Evolutionary conservation across 2,113 vertebrate species (phyloP).

Genomic region (Abramis brama): DNA sequence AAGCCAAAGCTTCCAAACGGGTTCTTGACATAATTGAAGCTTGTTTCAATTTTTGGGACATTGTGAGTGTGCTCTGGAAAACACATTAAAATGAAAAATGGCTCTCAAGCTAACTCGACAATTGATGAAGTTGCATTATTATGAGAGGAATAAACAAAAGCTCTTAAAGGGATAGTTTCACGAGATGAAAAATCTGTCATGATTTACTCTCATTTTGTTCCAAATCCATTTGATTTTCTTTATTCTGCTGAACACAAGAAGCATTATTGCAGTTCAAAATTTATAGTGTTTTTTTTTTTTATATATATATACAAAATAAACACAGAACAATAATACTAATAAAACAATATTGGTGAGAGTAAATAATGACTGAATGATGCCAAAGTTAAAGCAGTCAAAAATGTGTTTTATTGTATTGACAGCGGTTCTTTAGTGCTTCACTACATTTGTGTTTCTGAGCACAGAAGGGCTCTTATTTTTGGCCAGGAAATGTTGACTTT

Average conservation of each 20-base stretch:
- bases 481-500: too few relatives aligned
- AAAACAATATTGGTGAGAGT: too few relatives aligned
- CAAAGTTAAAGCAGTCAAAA: too few relatives aligned
- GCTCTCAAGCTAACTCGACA: not conserved
- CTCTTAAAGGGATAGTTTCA: not conserved
- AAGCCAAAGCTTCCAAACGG: constrained; percentile 14
- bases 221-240: not conserved
- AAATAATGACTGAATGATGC: too few relatives aligned
- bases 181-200: constrained; percentile 3
- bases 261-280: not conserved
- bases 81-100: constrained; percentile 13
- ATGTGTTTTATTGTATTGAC: too few relatives aligned
- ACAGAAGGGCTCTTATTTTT: too few relatives aligned
- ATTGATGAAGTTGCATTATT: constrained; percentile 21
- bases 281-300: not conserved
- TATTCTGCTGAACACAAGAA: not conserved
- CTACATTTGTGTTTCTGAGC: too few relatives aligned
- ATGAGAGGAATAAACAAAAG: constrained; percentile 21
- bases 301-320: not conserved
- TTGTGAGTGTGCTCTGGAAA: constrained; percentile 20
- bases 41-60: constrained; percentile 15
- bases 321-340: too few relatives aligned
- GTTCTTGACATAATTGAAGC: constrained; percentile 7
- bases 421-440: too few relatives aligned
- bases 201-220: not conserved